Conservation (phyloP, 2,888 invertebrate species). For the Eupithecia tripunctaria region DNA sequence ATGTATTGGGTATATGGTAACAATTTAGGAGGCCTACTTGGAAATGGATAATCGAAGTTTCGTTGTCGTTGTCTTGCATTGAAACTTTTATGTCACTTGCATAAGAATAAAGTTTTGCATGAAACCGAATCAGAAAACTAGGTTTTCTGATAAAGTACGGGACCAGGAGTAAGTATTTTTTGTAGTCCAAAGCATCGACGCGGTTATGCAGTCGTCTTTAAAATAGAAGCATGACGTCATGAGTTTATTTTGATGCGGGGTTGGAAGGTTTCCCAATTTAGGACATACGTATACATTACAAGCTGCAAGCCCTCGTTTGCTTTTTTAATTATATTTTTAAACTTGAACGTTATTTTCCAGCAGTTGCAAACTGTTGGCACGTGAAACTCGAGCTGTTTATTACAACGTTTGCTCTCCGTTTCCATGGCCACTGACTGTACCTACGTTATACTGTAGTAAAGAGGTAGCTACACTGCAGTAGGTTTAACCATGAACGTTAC, state of each 20-base stretch:
- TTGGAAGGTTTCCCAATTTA: background rate
- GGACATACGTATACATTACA: background rate
- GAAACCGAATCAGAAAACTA: too few species aligned
- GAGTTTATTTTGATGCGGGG: background rate
- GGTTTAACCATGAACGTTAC: constrained; percentile 27
- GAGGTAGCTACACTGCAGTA: constrained; percentile 27
- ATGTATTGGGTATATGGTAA: background rate
- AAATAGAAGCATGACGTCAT: background rate
- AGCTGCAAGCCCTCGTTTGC: background rate
- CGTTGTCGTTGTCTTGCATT: too few species aligned
- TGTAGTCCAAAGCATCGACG: background rate
- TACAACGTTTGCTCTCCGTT: constrained; percentile 1
- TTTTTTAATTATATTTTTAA: background rate
- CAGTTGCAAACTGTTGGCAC: constrained; percentile 17
- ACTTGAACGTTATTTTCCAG: background rate
- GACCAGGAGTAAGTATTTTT: too few species aligned
- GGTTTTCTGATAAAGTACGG: too few species aligned
- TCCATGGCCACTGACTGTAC: constrained; percentile 5
- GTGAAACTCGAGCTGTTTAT: constrained; percentile 9
- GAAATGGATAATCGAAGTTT: too few species aligned
- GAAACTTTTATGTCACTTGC: too few species aligned
- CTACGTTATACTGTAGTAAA: background rate
- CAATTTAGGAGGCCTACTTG: background rate
- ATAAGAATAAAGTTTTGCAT: too few species aligned
- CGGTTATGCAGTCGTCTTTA: background rate